These are phyloP conservation scores for Harpalus rubripes DNA, from an alignment of 2,888 invertebrate genomes.

Conservation along the genomic window DNA sequence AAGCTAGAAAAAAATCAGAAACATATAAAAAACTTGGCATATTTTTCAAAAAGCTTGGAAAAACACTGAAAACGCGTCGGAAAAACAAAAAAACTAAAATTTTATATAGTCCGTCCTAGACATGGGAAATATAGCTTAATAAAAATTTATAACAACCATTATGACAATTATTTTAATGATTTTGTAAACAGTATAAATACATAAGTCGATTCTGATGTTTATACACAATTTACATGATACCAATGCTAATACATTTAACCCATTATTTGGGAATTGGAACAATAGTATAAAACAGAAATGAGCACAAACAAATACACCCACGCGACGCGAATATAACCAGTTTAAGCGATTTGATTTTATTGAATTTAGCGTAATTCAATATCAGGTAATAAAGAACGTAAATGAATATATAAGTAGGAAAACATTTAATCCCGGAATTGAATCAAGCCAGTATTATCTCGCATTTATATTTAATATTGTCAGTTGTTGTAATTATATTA, in stretches of 20 bases:
- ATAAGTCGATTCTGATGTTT: neutral
- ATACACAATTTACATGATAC: too few relatives aligned
- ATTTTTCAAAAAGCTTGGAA: too few relatives aligned
- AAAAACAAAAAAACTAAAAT: too few relatives aligned
- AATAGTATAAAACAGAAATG: conserved; percentile 2
- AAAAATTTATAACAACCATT: too few relatives aligned
- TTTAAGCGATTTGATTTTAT: conserved; percentile 40
- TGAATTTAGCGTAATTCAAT: conserved; percentile 22
- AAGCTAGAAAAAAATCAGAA: too few relatives aligned
- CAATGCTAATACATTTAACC: neutral
- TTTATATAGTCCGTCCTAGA: too few relatives aligned
- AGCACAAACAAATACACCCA: neutral
- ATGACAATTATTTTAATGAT: too few relatives aligned
- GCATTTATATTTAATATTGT: conserved; percentile 58
- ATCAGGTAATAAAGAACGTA: conserved; percentile 53
- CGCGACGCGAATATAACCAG: conserved; percentile 22
- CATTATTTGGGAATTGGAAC: neutral
- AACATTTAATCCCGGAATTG: conserved; percentile 44
- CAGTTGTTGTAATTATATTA: conserved; percentile 50
- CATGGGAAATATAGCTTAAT: too few relatives aligned
- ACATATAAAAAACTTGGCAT: too few relatives aligned
- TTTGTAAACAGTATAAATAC: neutral
- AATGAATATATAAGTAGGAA: conserved; percentile 51
- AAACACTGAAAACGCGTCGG: too few relatives aligned
- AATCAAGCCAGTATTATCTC: conserved; percentile 40